These are phyloP conservation scores for Forpus xanthops DNA, from an alignment of 2,797 vertebrate species.

Conservation along the genomic window DNA sequence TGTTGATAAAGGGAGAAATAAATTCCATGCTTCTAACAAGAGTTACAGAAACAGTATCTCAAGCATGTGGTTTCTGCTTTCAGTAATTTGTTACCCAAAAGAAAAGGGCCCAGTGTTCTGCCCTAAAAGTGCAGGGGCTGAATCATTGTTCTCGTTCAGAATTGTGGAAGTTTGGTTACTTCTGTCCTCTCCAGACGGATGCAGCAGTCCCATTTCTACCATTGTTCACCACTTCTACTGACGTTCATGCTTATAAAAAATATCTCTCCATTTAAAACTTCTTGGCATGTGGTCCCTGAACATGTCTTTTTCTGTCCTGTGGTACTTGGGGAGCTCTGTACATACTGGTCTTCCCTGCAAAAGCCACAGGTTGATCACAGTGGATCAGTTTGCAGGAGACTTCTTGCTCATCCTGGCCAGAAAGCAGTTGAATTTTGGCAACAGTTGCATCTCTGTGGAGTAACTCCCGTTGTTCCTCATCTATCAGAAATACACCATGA, in stretches of 20 bases:
- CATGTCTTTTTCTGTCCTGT: background rate
- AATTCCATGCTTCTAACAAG: background rate
- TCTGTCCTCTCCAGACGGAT: background rate
- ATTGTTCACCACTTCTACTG: background rate
- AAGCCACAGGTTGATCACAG: background rate
- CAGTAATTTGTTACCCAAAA: background rate
- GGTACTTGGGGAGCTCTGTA: background rate
- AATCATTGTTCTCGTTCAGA: background rate
- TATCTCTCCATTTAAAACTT: background rate
- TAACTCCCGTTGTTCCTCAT: conserved; percentile 47
- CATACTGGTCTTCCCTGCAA: background rate
- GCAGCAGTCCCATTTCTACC: background rate
- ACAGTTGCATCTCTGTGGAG: conserved; percentile 33
- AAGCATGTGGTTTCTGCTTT: background rate
- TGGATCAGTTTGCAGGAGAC: background rate
- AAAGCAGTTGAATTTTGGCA: conserved; percentile 21
- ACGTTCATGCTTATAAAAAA: background rate
- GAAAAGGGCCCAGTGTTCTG: background rate
- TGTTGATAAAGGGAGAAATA: background rate
- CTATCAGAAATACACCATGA: conserved; percentile 37
- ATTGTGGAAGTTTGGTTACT: background rate
- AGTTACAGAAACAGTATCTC: background rate
- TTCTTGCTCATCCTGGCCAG: background rate
- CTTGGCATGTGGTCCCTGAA: background rate
- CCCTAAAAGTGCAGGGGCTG: background rate